phyloP scores from a whole-genome alignment of 1,140 invertebrate species.

The Plectrocnemia conspersa region DNA sequence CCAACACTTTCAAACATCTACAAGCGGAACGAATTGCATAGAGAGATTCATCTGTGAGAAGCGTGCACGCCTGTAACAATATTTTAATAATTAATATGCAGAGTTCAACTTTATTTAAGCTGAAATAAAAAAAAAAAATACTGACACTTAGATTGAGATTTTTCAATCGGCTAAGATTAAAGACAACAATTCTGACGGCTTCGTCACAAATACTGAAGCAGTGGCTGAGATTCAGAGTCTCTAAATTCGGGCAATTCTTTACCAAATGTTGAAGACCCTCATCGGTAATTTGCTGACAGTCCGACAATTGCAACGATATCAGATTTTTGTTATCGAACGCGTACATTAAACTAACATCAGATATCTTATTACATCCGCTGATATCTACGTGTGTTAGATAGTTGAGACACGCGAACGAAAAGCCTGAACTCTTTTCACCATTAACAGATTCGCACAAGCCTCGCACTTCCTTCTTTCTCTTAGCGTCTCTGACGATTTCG shows the following conservation, averaged over 20 bases:
- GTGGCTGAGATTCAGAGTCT: conserved; percentile 59
- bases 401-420: conserved; percentile 55
- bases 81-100: no score
- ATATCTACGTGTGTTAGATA: conserved; percentile 58
- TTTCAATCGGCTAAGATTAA: conserved; percentile 55
- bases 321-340: conserved; percentile 63
- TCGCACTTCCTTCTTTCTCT: conserved; percentile 58
- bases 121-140: conserved; percentile 14
- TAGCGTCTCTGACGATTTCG: conserved; percentile 61
- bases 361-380: conserved; percentile 62
- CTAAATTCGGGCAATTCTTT: conserved; percentile 62
- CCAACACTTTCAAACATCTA: conserved; percentile 53
- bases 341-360: conserved; percentile 65
- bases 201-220: conserved; percentile 65
- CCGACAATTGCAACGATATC: conserved; percentile 56
- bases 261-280: conserved; percentile 59
- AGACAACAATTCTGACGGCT: conserved; percentile 55
- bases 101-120: no score
- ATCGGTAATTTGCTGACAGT: conserved; percentile 64
- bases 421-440: conserved; percentile 48
- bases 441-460: conserved; percentile 54
- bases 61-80: conserved; percentile 57
- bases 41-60: conserved; percentile 60
- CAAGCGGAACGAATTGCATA: conserved; percentile 56
- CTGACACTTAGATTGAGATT: conserved; percentile 57